Percentiles rank a stretch among this genome's conserved stretches.
Conservation (phyloP, 2,888 invertebrate species). For the Metallyticus violacea region DNA sequence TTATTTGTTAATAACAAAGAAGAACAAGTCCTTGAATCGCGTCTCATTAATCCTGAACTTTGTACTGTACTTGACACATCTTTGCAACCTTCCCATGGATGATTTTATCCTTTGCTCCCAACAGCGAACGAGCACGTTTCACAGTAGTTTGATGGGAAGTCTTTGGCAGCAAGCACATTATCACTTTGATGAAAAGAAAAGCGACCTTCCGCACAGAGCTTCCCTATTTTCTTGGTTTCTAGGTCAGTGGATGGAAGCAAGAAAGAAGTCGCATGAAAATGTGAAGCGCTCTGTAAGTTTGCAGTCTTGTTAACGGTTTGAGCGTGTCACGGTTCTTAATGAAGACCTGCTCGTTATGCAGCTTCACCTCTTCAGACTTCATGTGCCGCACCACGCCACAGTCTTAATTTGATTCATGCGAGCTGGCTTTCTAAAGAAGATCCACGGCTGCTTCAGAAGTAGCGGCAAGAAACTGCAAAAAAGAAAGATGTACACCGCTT, state of each 20-base stretch:
- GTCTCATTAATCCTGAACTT: too few species aligned
- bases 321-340: background rate
- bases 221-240: background rate
- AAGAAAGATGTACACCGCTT: background rate
- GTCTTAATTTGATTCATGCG: background rate
- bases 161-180: too few species aligned
- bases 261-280: too few species aligned
- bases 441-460: background rate
- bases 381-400: background rate
- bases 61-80: too few species aligned
- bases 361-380: background rate
- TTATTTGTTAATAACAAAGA: too few species aligned
- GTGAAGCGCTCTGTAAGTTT: background rate
- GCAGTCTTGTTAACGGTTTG: background rate
- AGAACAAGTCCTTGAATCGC: too few species aligned
- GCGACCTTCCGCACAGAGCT: background rate
- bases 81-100: too few species aligned
- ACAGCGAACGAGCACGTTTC: too few species aligned
- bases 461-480: background rate
- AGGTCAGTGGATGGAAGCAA: background rate
- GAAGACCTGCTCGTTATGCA: background rate
- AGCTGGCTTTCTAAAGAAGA: background rate
- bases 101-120: too few species aligned
- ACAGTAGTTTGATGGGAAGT: too few species aligned
- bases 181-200: too few species aligned